These are phyloP conservation scores for Nomada goodeniana DNA, from an alignment of 2,888 invertebrate species.

Conservation along the genomic window DNA sequence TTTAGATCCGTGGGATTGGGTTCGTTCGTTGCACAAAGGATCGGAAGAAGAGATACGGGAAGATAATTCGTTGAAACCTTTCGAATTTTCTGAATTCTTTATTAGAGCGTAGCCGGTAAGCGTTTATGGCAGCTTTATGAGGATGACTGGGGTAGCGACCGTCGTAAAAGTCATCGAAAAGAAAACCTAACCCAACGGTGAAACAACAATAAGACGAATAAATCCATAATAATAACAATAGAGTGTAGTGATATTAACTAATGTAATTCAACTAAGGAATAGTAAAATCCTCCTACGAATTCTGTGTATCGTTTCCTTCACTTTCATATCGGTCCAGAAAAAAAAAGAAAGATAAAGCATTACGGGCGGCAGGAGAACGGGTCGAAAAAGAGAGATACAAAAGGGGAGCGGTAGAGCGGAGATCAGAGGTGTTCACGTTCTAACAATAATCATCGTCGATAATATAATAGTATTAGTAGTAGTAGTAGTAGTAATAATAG, in stretches of 20 bases:
- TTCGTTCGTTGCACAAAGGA: conserved; percentile 44
- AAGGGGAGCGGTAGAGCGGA: conserved; percentile 61
- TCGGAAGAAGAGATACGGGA: conserved; percentile 56
- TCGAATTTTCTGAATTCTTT: conserved; percentile 59
- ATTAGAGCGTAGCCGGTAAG: conserved; percentile 68
- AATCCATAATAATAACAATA: conserved; percentile 68
- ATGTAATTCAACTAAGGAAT: conserved; percentile 65
- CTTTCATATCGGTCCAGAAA: not conserved
- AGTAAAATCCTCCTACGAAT: conserved; percentile 38
- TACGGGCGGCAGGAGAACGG: conserved; percentile 48
- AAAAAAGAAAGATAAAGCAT: conserved; percentile 14
- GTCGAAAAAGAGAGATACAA: conserved; percentile 54
- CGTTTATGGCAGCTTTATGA: conserved; percentile 79
- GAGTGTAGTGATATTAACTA: conserved; percentile 65
- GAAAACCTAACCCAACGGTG: conserved; percentile 74
- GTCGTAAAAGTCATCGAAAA: conserved; percentile 65
- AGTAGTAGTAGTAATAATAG: conserved; percentile 2
- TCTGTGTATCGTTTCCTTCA: conserved; percentile 8
- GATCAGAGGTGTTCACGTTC: conserved; percentile 57
- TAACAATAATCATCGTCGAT: conserved; percentile 42
- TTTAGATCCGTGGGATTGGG: not conserved
- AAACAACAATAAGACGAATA: conserved; percentile 71
- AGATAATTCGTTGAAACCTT: conserved; percentile 59
- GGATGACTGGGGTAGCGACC: conserved; percentile 70
- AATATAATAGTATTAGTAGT: conserved; percentile 23